phyloP scores from a whole-genome alignment of 2,797 vertebrate genomes.

The Merluccius polli region DNA sequence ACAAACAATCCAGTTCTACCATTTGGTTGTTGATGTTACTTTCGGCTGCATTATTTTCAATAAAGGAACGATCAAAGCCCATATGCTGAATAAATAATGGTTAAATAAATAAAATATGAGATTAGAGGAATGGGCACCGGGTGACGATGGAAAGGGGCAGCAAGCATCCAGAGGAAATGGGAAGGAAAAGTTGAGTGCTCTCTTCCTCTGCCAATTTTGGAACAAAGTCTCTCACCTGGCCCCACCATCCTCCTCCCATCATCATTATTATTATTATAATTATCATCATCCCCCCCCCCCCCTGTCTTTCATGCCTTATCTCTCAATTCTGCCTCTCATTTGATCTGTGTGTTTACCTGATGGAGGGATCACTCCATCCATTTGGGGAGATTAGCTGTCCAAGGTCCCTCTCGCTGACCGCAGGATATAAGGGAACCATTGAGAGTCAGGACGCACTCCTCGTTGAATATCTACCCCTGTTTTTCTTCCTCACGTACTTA shows the following conservation, averaged over 20 bases:
- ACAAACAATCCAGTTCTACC: slow-evolving; percentile 4
- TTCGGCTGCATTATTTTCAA: too few relatives aligned
- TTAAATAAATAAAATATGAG: too few relatives aligned
- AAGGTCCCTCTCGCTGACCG: slow-evolving; percentile 67
- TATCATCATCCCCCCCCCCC: not conserved
- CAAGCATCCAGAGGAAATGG: not conserved
- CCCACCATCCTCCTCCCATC: not conserved
- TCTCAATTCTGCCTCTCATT: slow-evolving; percentile 57
- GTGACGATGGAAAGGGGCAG: too few relatives aligned
- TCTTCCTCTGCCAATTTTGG: not conserved
- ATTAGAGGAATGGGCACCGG: too few relatives aligned
- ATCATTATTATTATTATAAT: too few relatives aligned
- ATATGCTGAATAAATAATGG: not conserved
- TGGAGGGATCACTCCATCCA: slow-evolving; percentile 71
- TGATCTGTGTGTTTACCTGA: slow-evolving; percentile 77
- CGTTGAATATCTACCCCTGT: slow-evolving; percentile 13
- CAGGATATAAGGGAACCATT: slow-evolving; percentile 64
- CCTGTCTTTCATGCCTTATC: slow-evolving; percentile 35
- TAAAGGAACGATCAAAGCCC: not conserved
- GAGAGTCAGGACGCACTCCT: slow-evolving; percentile 20
- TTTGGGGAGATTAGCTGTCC: slow-evolving; percentile 81
- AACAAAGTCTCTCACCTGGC: not conserved
- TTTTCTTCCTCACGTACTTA: not conserved
- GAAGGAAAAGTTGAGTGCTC: not conserved
- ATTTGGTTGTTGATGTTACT: not conserved